Percentiles rank a stretch among this genome's conserved stretches.
Evolutionary conservation across 2,113 vertebrate genomes (phyloP).

Genomic region (Aegotheles bennettii): DNA sequence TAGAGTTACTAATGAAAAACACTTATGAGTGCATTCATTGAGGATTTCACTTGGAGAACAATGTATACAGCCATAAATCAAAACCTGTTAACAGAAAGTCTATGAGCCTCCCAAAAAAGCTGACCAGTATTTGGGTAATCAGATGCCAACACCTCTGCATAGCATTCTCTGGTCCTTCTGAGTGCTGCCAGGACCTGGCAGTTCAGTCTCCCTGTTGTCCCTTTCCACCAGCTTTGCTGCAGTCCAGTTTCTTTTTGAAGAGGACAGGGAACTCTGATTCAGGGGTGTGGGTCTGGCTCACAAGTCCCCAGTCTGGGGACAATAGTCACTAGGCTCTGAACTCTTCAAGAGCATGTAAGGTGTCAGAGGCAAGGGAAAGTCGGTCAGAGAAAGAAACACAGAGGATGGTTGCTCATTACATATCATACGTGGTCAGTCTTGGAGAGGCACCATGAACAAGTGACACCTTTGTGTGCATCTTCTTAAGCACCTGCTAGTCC

Average conservation of each 20-base stretch:
- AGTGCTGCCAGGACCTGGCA: not conserved
- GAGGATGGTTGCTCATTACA: not conserved
- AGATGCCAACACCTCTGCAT: not conserved
- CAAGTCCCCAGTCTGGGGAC: not conserved
- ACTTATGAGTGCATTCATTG: not conserved
- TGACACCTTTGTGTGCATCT: not conserved
- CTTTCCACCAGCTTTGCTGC: not conserved
- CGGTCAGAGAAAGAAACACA: not conserved
- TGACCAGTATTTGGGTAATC: not conserved
- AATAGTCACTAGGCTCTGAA: not conserved
- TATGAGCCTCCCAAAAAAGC: not conserved
- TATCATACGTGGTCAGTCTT: not conserved
- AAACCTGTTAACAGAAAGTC: not conserved
- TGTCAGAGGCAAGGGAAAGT: not conserved
- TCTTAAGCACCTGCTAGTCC: not conserved
- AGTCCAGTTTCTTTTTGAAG: not conserved
- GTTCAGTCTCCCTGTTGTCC: not conserved
- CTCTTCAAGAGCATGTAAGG: not conserved
- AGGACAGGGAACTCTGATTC: not conserved
- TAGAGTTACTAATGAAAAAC: not conserved
- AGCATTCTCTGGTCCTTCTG: not conserved
- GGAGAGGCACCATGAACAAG: not conserved
- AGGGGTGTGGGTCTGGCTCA: not conserved
- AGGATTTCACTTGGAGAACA: not conserved
- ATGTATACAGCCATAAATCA: not conserved